A percentile compares a stretch with the other conserved stretches of the same genome.
phyloP scores from a whole-genome alignment of 2,113 vertebrate species.

The Strix uralensis region DNA sequence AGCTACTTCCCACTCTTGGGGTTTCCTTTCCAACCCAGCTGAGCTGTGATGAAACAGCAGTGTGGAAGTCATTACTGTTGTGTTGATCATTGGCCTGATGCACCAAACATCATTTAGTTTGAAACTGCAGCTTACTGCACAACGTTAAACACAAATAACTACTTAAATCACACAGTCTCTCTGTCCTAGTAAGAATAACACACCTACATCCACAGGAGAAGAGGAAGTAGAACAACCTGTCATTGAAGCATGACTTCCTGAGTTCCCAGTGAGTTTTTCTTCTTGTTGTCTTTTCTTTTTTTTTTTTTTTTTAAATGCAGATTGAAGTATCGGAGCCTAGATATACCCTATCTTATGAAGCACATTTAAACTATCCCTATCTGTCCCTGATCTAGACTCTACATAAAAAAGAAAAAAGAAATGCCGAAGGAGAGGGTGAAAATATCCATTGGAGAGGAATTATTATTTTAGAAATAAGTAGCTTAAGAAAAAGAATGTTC shows the following conservation, averaged over 20 bases:
- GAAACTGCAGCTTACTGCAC: background rate
- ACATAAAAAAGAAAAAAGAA: background rate
- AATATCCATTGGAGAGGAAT: background rate
- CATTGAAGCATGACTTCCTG: background rate
- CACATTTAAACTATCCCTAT: background rate
- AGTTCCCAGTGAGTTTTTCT: background rate
- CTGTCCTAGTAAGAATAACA: background rate
- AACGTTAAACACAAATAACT: fast-evolving
- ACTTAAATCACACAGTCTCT: background rate
- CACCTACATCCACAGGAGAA: background rate
- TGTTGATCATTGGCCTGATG: background rate
- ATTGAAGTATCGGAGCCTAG: background rate
- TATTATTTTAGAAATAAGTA: background rate
- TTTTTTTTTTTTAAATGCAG: background rate
- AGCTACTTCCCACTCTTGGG: background rate
- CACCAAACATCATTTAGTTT: background rate
- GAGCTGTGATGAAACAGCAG: background rate
- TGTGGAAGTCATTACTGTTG: background rate
- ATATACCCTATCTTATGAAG: background rate
- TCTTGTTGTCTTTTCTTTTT: fast-evolving
- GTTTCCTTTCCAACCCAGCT: background rate
- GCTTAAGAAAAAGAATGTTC: background rate
- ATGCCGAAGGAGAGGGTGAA: background rate
- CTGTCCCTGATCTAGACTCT: background rate
- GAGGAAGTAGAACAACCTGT: background rate